These are phyloP conservation scores for Bruchidius siliquastri DNA, from an alignment of 2,888 invertebrate genomes.

Conservation along the genomic window DNA sequence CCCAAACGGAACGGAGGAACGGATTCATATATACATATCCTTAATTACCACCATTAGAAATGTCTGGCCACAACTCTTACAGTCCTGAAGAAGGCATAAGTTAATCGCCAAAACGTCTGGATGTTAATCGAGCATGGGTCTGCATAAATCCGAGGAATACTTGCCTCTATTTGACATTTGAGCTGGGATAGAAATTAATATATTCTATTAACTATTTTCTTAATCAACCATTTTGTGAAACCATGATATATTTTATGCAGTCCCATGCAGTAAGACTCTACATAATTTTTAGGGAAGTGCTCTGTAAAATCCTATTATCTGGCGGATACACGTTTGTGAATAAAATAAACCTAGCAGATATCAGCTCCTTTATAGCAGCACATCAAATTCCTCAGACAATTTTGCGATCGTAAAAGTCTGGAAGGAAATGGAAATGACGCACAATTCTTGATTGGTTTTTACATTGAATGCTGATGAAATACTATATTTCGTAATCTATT, in stretches of 20 bases:
- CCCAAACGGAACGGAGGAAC: no score
- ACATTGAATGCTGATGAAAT: not conserved
- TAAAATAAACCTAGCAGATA: not conserved
- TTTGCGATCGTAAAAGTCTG: not conserved
- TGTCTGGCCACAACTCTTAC: no score
- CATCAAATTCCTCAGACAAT: not conserved
- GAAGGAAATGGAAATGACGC: not conserved
- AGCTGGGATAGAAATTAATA: no score
- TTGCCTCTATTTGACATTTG: no score
- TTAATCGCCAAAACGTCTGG: no score
- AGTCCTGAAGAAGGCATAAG: no score
- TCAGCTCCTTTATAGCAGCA: not conserved
- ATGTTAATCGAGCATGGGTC: no score
- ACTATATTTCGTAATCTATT: not conserved
- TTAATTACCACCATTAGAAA: no score
- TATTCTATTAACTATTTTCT: not conserved
- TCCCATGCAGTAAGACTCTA: not conserved
- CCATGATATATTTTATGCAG: not conserved
- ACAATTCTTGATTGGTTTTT: not conserved
- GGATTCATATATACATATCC: no score
- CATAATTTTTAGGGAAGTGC: not conserved
- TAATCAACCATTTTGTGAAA: not conserved
- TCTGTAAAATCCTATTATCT: not conserved
- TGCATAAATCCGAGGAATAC: no score
- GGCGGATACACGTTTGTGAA: not conserved